A percentile compares a stretch with the other conserved stretches of the same genome.
Conservation (phyloP, 2,888 invertebrate genomes). For the Orchesellides sinensis region DNA sequence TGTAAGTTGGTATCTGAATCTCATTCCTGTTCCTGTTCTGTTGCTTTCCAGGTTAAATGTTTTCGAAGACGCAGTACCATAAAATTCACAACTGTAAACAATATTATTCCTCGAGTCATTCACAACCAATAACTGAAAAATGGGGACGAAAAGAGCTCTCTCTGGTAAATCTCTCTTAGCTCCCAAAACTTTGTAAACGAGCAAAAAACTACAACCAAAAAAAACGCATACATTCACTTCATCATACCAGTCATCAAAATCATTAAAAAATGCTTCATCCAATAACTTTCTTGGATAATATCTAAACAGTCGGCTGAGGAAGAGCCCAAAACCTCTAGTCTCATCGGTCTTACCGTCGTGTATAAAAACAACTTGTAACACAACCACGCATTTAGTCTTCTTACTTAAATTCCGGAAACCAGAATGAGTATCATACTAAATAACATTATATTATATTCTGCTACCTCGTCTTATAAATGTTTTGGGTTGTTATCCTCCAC, state of each 20-base stretch:
- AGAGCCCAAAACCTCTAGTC: slow-evolving; percentile 4
- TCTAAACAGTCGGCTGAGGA: too few species aligned
- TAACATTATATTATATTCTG: slow-evolving; percentile 3
- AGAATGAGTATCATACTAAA: too few species aligned
- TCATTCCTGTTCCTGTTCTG: too few species aligned
- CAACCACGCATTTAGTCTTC: slow-evolving; percentile 19
- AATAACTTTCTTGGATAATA: too few species aligned
- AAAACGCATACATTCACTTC: slow-evolving; percentile 38
- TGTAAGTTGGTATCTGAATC: too few species aligned
- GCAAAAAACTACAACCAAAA: slow-evolving; percentile 22
- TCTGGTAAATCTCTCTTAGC: slow-evolving; percentile 42
- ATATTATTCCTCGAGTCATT: slow-evolving; percentile 50
- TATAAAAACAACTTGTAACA: slow-evolving; percentile 32
- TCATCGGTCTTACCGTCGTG: background rate
- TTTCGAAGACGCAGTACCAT: slow-evolving; percentile 45
- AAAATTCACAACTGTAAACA: slow-evolving; percentile 6
- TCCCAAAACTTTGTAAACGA: background rate
- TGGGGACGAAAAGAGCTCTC: slow-evolving; percentile 50
- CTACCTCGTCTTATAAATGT: slow-evolving; percentile 22
- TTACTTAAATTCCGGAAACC: background rate
- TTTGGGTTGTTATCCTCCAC: slow-evolving; percentile 49
- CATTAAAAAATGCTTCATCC: background rate
- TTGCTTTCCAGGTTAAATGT: slow-evolving; percentile 48
- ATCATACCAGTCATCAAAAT: slow-evolving; percentile 22
- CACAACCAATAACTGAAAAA: slow-evolving; percentile 35